Conservation (phyloP, 2,797 vertebrate species). For the Semotilus atromaculatus region DNA sequence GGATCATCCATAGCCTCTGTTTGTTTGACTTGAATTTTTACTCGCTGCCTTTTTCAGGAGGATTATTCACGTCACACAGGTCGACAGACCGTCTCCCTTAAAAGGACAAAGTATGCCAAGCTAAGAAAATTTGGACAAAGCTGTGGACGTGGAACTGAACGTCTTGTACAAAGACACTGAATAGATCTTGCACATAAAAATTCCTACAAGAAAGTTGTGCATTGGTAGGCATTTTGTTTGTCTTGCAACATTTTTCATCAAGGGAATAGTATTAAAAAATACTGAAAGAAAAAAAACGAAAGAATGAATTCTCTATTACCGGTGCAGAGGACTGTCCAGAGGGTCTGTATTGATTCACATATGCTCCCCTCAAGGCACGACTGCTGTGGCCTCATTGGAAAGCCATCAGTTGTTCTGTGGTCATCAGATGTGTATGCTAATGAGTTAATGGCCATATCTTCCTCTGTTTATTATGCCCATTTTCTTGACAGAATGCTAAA, state of each 20-base stretch:
- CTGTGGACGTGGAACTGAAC: slow-evolving; percentile 5
- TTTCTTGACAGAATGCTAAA: slow-evolving; percentile 7
- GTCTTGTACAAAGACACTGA: not conserved
- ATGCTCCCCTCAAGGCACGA: not conserved
- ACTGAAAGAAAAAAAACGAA: not conserved
- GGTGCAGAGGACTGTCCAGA: not conserved
- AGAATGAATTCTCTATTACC: not conserved
- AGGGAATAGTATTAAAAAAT: not conserved
- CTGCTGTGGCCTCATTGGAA: not conserved
- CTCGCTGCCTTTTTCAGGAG: slow-evolving; percentile 52
- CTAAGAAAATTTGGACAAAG: slow-evolving; percentile 42
- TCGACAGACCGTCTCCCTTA: slow-evolving; percentile 68
- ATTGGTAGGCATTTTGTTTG: slow-evolving; percentile 7
- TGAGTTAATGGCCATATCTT: not conserved
- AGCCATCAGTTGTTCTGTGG: not conserved
- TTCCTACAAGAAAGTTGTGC: not conserved
- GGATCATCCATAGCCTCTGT: slow-evolving; percentile 55
- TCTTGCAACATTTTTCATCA: not conserved
- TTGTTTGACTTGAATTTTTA: slow-evolving; percentile 52
- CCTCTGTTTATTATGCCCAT: not conserved
- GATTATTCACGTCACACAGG: slow-evolving; percentile 53
- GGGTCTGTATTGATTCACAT: not conserved
- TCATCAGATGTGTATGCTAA: slow-evolving; percentile 34
- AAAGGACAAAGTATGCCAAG: slow-evolving; percentile 82
- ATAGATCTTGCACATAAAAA: not conserved